Conservation (phyloP, 2,797 vertebrate species). For the Salmo trutta region DNA sequence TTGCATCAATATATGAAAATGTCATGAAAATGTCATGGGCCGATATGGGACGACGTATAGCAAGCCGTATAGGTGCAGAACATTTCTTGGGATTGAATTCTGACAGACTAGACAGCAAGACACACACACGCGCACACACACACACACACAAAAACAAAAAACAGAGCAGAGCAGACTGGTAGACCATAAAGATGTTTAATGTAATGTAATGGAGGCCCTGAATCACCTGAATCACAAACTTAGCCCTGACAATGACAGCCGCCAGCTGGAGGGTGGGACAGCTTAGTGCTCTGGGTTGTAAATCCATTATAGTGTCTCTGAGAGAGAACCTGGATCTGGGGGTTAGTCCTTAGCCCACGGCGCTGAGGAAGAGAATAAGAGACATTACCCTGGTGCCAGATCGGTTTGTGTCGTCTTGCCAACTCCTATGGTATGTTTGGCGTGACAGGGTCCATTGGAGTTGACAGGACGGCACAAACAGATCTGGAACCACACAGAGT, state of each 20-base stretch:
- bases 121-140: not conserved
- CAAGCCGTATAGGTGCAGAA: not conserved
- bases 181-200: not conserved
- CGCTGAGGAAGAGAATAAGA: not conserved
- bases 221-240: not conserved
- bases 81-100: not conserved
- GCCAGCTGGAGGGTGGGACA: constrained; percentile 1
- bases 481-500: not conserved
- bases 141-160: not conserved
- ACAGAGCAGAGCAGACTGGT: not conserved
- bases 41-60: no score
- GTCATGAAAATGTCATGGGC: no score
- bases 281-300: not conserved
- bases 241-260: not conserved
- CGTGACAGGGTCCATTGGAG: not conserved
- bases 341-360: not conserved
- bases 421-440: not conserved
- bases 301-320: not conserved
- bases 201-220: not conserved
- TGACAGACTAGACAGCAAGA: not conserved
- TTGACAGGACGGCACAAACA: not conserved
- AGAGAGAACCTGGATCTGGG: not conserved
- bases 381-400: not conserved
- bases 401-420: not conserved
- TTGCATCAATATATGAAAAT: no score